Conservation (phyloP, 2,113 vertebrate species). For the Nesoenas mayeri region DNA sequence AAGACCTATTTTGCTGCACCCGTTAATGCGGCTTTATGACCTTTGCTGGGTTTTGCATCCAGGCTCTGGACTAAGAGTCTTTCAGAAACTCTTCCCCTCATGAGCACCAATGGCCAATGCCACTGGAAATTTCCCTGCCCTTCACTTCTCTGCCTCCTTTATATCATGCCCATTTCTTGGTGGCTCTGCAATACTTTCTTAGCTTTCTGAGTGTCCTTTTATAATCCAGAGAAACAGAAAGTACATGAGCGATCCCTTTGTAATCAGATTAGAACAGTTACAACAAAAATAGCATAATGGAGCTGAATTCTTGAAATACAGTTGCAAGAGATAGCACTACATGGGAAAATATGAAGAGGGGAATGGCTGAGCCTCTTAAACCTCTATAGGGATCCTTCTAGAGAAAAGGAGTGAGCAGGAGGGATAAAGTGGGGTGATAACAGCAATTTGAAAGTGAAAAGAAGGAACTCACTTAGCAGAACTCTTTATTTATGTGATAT, state of each 20-base stretch:
- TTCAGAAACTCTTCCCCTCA: neutral
- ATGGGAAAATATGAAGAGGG: neutral
- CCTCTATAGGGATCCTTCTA: neutral
- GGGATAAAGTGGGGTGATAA: neutral
- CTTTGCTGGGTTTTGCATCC: neutral
- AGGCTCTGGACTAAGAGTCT: neutral
- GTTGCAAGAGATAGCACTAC: neutral
- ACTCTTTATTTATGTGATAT: neutral
- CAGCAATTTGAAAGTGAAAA: neutral
- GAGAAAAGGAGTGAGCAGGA: neutral
- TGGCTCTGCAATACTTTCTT: neutral
- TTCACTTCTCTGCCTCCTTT: neutral
- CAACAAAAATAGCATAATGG: neutral
- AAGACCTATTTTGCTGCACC: conserved; percentile 3
- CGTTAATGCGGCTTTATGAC: neutral
- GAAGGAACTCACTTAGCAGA: neutral
- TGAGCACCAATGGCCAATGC: neutral
- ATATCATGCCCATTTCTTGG: neutral
- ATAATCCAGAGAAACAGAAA: neutral
- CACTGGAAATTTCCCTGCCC: neutral
- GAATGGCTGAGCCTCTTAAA: neutral
- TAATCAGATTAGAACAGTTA: neutral
- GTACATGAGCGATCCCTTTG: neutral
- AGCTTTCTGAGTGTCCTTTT: neutral
- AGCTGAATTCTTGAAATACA: neutral